These are phyloP conservation scores for Drosophila imparisetae DNA, from an alignment of 2,888 invertebrate species.

Conservation along the genomic window DNA sequence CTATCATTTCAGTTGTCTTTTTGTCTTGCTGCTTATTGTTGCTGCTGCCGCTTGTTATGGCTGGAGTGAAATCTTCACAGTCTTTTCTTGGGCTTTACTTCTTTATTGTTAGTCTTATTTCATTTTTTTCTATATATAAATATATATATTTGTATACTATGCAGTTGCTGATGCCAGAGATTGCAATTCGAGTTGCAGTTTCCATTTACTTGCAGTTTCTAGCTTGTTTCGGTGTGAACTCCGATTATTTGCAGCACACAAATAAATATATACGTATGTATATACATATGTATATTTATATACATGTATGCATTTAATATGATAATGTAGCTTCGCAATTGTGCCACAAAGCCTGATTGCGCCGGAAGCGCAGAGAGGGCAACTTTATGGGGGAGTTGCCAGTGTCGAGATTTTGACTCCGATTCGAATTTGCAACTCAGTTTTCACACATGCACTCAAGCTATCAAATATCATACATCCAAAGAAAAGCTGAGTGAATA, in stretches of 20 bases:
- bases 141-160: not conserved
- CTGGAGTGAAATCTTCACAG: conserved; percentile 66
- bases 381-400: not conserved
- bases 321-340: conserved; percentile 29
- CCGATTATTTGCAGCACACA: conserved; percentile 17
- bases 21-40: conserved; percentile 35
- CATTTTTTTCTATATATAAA: conserved; percentile 23
- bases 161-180: conserved; percentile 23
- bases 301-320: conserved; percentile 16
- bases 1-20: conserved; percentile 62
- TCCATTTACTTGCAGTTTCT: conserved; percentile 78
- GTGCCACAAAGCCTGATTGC: conserved; percentile 30
- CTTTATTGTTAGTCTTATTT: conserved; percentile 71
- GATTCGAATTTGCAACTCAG: conserved; percentile 2
- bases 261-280: not conserved
- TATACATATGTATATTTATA: conserved; percentile 10
- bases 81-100: conserved; percentile 61
- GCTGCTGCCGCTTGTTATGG: conserved; percentile 35
- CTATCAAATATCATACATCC: not conserved
- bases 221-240: conserved; percentile 65
- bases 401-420: not conserved
- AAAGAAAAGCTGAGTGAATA: not conserved
- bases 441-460: not conserved
- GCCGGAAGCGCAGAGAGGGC: conserved; percentile 33
- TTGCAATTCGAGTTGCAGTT: conserved; percentile 65